Evolutionary conservation across 1,140 invertebrate genomes (phyloP).

Genomic region (Pygmarrhopalites habei): DNA sequence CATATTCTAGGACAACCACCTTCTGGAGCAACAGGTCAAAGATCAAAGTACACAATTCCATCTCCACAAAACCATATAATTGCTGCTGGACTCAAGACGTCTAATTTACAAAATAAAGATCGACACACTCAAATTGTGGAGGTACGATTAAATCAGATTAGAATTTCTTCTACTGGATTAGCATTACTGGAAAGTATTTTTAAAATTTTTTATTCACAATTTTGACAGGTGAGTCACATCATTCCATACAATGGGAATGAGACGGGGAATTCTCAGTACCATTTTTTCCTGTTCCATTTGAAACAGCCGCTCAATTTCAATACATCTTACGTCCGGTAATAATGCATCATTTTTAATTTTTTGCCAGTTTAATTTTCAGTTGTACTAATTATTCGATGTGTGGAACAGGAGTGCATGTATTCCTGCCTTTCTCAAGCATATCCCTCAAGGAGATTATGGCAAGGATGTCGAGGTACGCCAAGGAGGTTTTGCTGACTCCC

Average conservation of each 20-base stretch:
- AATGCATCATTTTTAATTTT: too few relatives aligned
- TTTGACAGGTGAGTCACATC: too few relatives aligned
- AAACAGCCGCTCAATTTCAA: too few relatives aligned
- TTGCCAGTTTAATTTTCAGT: too few relatives aligned
- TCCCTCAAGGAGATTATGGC: background rate
- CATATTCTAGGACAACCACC: constrained; percentile 3
- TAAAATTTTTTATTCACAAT: background rate
- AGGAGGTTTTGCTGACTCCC: background rate
- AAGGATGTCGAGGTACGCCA: background rate
- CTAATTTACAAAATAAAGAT: constrained; percentile 9
- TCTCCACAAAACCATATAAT: constrained; percentile 14
- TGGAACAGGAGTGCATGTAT: background rate
- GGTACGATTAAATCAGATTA: background rate
- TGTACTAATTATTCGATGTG: too few relatives aligned
- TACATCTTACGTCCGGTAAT: too few relatives aligned
- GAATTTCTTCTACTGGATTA: background rate
- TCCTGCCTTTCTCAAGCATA: background rate
- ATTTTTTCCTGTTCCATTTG: too few relatives aligned
- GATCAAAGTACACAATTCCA: constrained; percentile 23
- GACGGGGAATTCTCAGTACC: too few relatives aligned
- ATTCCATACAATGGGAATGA: too few relatives aligned
- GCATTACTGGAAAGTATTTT: background rate
- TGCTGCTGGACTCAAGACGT: constrained; percentile 2
- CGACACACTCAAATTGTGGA: constrained; percentile 7
- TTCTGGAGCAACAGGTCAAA: background rate